Conservation (phyloP, 2,797 vertebrate genomes). For the Microtus obscurus region DNA sequence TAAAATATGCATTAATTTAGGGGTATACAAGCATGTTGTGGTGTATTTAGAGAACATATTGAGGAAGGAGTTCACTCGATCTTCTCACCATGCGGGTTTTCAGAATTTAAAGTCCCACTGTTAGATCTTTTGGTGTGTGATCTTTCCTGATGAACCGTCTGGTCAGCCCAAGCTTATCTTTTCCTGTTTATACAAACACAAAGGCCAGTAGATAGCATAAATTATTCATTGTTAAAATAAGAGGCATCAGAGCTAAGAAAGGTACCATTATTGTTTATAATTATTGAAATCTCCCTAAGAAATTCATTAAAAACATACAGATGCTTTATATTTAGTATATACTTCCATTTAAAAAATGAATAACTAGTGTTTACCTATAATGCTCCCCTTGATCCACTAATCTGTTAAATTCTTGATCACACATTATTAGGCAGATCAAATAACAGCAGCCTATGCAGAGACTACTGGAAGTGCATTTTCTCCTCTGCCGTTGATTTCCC, state of each 20-base stretch:
- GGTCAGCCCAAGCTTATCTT: neutral
- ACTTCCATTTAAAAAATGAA: conserved; percentile 22
- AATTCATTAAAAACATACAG: neutral
- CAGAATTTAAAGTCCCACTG: neutral
- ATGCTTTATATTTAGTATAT: neutral
- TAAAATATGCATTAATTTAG: neutral
- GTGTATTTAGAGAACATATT: neutral
- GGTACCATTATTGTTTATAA: neutral
- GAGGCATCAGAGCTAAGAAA: neutral
- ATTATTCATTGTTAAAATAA: neutral
- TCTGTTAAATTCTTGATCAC: neutral
- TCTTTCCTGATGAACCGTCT: neutral
- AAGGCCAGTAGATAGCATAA: neutral
- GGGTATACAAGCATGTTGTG: neutral
- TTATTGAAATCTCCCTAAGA: neutral
- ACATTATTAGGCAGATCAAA: neutral
- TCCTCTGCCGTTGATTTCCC: neutral
- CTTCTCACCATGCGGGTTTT: neutral
- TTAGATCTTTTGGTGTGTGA: neutral
- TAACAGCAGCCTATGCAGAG: conserved; percentile 41
- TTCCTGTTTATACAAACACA: neutral
- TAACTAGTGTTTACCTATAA: conserved; percentile 13
- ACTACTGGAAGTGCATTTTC: neutral
- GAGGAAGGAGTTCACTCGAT: neutral
- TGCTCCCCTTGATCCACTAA: neutral